phyloP scores from a whole-genome alignment of 1,140 invertebrate genomes.

The Panagrolaimus sp. region DNA sequence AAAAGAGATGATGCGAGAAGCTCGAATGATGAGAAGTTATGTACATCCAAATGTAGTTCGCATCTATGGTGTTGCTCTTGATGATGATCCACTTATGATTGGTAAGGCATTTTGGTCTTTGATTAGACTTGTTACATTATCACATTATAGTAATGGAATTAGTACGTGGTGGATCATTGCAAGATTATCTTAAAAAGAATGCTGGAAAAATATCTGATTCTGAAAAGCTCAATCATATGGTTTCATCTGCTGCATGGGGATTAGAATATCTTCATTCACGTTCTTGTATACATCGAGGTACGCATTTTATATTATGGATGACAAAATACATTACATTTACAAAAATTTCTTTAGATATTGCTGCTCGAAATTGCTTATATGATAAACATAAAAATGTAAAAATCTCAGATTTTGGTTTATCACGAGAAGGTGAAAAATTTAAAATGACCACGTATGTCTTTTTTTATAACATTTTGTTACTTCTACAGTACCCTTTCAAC shows the following conservation, averaged over 20 bases:
- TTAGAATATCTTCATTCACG: constrained; percentile 25
- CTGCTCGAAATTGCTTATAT: constrained; percentile 89
- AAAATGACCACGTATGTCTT: constrained; percentile 70
- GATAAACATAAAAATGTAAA: constrained; percentile 77
- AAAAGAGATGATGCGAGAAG: constrained; percentile 16
- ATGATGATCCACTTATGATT: constrained; percentile 12
- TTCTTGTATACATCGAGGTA: constrained; percentile 12
- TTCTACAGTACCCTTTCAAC: too few species aligned
- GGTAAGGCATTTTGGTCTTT: constrained; percentile 23
- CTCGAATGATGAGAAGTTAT: constrained; percentile 7
- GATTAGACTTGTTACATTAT: neutral
- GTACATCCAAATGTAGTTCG: constrained; percentile 9
- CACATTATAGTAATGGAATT: constrained; percentile 4
- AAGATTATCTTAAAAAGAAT: neutral
- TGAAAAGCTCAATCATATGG: neutral
- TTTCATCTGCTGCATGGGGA: constrained; percentile 1
- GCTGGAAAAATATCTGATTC: neutral
- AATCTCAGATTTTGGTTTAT: constrained; percentile 94
- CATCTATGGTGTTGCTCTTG: constrained; percentile 6
- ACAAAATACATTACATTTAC: too few species aligned
- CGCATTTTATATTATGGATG: too few species aligned
- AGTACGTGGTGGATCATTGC: neutral
- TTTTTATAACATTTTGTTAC: too few species aligned
- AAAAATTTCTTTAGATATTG: constrained; percentile 80
- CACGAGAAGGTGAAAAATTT: constrained; percentile 84